Conservation (phyloP, 2,113 vertebrate species). For the Melanerpes aurifrons region DNA sequence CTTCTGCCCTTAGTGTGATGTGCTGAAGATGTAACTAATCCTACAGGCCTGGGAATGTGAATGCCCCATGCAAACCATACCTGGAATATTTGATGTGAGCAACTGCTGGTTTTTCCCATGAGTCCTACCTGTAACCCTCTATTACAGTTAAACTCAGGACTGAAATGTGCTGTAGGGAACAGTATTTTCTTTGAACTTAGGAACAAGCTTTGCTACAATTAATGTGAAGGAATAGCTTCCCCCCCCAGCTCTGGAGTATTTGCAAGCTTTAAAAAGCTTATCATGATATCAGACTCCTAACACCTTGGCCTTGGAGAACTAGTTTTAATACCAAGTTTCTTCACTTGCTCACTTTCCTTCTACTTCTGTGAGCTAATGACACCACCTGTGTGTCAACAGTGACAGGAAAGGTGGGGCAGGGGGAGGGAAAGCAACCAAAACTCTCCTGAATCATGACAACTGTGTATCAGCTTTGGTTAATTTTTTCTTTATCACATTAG, state of each 20-base stretch:
- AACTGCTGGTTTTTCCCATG: background rate
- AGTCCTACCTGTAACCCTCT: background rate
- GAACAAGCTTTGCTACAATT: background rate
- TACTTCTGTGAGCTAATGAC: background rate
- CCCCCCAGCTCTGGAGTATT: background rate
- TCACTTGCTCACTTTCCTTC: background rate
- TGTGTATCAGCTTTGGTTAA: background rate
- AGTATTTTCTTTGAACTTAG: background rate
- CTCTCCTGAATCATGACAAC: background rate
- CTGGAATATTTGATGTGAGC: conserved; percentile 17
- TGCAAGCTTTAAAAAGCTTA: background rate
- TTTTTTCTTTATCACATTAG: background rate
- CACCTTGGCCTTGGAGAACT: background rate
- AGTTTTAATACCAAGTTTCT: background rate
- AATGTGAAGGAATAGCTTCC: background rate
- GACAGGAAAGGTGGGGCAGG: background rate
- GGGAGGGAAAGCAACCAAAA: background rate
- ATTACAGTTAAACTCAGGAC: background rate
- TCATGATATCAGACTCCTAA: background rate
- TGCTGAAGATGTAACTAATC: background rate
- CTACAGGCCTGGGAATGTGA: background rate
- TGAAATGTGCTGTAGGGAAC: background rate
- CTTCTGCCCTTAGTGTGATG: background rate
- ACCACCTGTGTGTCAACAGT: background rate
- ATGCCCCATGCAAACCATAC: background rate